Base-by-base conservation (phyloP, 1,140 invertebrate species). In the Pseudomyrmex cubaensis region DNA sequence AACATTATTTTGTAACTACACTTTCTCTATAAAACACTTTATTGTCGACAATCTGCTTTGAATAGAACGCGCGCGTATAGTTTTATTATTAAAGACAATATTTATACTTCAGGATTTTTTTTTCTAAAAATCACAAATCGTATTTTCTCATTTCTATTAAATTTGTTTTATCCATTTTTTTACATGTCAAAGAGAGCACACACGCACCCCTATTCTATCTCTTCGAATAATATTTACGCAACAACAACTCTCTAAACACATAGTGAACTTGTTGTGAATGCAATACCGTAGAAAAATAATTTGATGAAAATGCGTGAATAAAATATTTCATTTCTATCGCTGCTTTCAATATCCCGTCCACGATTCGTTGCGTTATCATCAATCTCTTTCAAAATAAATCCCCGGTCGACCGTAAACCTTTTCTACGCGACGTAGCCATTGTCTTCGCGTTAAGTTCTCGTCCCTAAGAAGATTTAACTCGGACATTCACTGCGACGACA, bases 21-120 rank as follows among this genome's bases (percentile, higher is more conserved):
- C 76, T 20, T 70, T 70, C 76, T 35, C 5, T 70, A 70, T 69
- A 78, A 78, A 78, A 44, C 46, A 59, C 70, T 78, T 70, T 70
- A 78, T 46, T 70, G 57, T 44, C 64, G 10, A 57, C 50, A 35
- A 48, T 70, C 66, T 69, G 25, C 63, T 70, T 69, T 7, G 52
- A 46, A 13, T 20, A 2, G 48, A 78, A 50, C 62, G 59, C 44
- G 35, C 76, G 64, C 13, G 63, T 15, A 50, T 12, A 44, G 25
- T 56, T 77, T 77, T 67, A 66, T 66, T 66, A 77, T 35, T 35
- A 35, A 35, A 35, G 5, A 35, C 0, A 35, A 35, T 7, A 35
- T 35, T 35, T 35, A 35, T 0, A 35, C 0, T 7, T 7, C 5
- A 35, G 5, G 0, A 35, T 35, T 7, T 4, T 35, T 4, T 35